These are phyloP conservation scores for Sparus aurata DNA, from an alignment of 2,797 vertebrate genomes.

Conservation along the genomic window DNA sequence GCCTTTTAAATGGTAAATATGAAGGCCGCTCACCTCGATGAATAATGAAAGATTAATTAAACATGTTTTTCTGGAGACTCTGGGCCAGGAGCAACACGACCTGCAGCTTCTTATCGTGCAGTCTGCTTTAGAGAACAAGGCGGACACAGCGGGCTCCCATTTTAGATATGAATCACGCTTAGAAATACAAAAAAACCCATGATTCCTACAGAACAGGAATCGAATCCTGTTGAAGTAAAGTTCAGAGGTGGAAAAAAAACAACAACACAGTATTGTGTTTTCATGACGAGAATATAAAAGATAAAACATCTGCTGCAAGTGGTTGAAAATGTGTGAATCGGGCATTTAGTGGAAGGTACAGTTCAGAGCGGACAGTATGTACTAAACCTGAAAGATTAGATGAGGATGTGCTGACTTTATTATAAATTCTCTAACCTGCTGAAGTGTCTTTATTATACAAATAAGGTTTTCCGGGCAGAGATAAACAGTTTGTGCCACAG, in stretches of 20 bases:
- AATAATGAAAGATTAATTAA: conserved; percentile 69
- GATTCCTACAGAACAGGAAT: background rate
- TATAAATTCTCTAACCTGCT: conserved; percentile 8
- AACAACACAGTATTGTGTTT: conserved; percentile 7
- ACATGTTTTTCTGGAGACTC: conserved; percentile 35
- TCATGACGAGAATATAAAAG: conserved; percentile 5
- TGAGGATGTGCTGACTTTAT: conserved; percentile 27
- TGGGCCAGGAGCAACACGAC: conserved; percentile 33
- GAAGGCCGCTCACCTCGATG: conserved; percentile 52
- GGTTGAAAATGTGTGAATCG: background rate
- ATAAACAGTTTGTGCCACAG: conserved; percentile 33
- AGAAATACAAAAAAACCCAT: conserved; percentile 18
- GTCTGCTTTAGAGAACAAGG: conserved; percentile 40
- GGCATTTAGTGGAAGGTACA: conserved; percentile 16
- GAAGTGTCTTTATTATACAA: conserved; percentile 15
- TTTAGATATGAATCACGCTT: conserved; percentile 32
- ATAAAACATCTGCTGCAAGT: conserved; percentile 16
- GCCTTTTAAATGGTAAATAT: conserved; percentile 61
- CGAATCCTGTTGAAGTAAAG: conserved; percentile 11
- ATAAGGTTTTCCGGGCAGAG: conserved; percentile 18
- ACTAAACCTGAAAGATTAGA: conserved; percentile 31
- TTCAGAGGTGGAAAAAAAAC: background rate
- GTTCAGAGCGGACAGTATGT: conserved; percentile 25
- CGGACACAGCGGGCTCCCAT: background rate
- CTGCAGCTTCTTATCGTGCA: conserved; percentile 31